Conservation (phyloP, 1,140 invertebrate genomes). For the Cydia strobilella region DNA sequence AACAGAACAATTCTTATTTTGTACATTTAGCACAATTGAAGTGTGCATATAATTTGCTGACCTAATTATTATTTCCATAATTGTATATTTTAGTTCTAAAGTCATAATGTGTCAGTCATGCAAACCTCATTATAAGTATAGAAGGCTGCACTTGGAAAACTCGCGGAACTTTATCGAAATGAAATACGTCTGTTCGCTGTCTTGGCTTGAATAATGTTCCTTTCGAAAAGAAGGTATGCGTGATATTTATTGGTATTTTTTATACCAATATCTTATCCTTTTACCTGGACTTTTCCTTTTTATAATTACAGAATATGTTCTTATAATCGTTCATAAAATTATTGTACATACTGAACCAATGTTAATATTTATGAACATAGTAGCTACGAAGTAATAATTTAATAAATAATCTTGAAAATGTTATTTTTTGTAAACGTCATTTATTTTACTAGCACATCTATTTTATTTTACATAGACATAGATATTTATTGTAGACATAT, state of each 20-base stretch:
- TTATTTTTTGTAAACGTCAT: not conserved
- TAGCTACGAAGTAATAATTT: not conserved
- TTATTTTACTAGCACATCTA: not conserved
- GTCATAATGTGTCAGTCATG: not conserved
- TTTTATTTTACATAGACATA: conserved; percentile 5
- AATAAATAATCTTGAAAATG: not conserved
- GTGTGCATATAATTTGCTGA: conserved; percentile 19
- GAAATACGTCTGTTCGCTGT: too few species aligned
- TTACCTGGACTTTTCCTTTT: too few species aligned
- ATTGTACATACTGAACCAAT: too few species aligned
- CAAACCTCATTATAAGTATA: not conserved
- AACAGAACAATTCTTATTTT: conserved; percentile 20
- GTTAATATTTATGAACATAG: not conserved
- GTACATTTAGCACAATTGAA: conserved; percentile 2
- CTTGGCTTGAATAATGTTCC: too few species aligned
- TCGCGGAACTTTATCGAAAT: not conserved
- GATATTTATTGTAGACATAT: not conserved
- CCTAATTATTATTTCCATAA: not conserved
- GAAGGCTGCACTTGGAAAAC: not conserved
- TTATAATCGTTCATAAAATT: too few species aligned
- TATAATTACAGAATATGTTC: too few species aligned
- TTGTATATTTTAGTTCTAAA: not conserved
- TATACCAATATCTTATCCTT: not conserved
- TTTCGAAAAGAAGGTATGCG: too few species aligned
- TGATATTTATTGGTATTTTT: too few species aligned